A percentile compares a stretch with the other conserved stretches of the same genome.
These are phyloP conservation scores for Neosilurus hyrtlii DNA, from an alignment of 2,797 vertebrate genomes.

Conservation along the genomic window DNA sequence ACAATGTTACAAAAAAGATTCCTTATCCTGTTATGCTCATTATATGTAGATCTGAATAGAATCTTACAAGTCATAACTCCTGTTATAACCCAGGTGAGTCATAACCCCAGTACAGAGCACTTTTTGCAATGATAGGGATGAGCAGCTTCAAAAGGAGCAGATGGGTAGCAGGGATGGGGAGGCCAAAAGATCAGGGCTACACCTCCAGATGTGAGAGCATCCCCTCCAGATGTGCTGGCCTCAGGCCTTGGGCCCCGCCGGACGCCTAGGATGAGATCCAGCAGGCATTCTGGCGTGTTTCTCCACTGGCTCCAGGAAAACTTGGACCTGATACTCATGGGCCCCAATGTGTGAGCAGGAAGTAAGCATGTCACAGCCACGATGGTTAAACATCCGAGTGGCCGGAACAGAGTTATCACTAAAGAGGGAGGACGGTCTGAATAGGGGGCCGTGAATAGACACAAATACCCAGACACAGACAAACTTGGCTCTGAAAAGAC, in stretches of 20 bases:
- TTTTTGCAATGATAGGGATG: constrained; percentile 34
- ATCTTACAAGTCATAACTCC: background rate
- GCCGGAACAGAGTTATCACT: constrained; percentile 52
- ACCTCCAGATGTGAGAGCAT: constrained; percentile 43
- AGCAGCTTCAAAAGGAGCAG: constrained; percentile 44
- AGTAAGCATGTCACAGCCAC: constrained; percentile 54
- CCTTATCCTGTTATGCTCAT: background rate
- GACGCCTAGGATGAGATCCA: constrained; percentile 51
- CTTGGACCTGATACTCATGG: constrained; percentile 53
- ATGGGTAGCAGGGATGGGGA: constrained; percentile 31
- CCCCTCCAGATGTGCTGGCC: constrained; percentile 61
- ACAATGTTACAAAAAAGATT: background rate
- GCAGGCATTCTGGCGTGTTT: constrained; percentile 55
- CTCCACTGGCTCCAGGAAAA: constrained; percentile 40
- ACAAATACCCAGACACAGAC: constrained; percentile 27
- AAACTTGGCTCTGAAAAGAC: constrained; percentile 1
- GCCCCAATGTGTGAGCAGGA: constrained; percentile 59
- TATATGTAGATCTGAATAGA: background rate
- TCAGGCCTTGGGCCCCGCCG: constrained; percentile 36
- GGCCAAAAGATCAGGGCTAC: constrained; percentile 44
- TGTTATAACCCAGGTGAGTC: background rate
- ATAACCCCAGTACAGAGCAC: background rate
- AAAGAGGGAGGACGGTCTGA: constrained; percentile 38
- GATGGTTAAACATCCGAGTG: constrained; percentile 56
- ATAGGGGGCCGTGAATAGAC: background rate